phyloP scores from a whole-genome alignment of 2,888 invertebrate genomes.

The Barypeithes pellucidus region DNA sequence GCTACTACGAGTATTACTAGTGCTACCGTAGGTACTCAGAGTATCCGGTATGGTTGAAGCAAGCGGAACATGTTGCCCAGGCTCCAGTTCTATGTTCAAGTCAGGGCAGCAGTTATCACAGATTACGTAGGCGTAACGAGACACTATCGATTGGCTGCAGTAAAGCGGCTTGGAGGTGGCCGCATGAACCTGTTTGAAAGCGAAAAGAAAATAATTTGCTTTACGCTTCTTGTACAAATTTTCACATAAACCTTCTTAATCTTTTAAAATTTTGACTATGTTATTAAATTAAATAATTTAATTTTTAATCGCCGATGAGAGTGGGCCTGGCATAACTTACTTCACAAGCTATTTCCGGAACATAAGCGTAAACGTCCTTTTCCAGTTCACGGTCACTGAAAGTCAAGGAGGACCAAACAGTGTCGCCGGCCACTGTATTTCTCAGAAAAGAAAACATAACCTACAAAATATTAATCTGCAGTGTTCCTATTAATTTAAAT shows the following conservation, averaged over 20 bases:
- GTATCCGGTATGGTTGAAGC: constrained; percentile 22
- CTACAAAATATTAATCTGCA: constrained; percentile 19
- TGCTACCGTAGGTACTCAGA: constrained; percentile 16
- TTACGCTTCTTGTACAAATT: too few relatives aligned
- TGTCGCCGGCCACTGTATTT: constrained; percentile 59
- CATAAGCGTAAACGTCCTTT: constrained; percentile 67
- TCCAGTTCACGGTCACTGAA: constrained; percentile 65
- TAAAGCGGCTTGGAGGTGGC: constrained; percentile 62
- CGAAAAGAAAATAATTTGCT: too few relatives aligned
- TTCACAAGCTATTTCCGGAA: constrained; percentile 65
- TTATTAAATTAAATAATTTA: too few relatives aligned
- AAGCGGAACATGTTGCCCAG: constrained; percentile 70
- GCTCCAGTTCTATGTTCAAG: constrained; percentile 67
- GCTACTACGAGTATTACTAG: not conserved
- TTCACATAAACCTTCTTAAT: too few relatives aligned
- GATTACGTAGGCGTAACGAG: constrained; percentile 70
- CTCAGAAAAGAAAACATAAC: constrained; percentile 63
- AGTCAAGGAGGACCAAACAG: constrained; percentile 58
- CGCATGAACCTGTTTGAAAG: constrained; percentile 67
- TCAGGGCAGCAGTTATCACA: constrained; percentile 71
- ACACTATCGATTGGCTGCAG: constrained; percentile 70
- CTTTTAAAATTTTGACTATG: too few relatives aligned
- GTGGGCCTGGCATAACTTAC: constrained; percentile 59
- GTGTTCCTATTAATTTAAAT: too few relatives aligned
- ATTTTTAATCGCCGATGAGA: too few relatives aligned